phyloP scores from a whole-genome alignment of 1,140 invertebrate genomes.

The Microplitis mediator region DNA sequence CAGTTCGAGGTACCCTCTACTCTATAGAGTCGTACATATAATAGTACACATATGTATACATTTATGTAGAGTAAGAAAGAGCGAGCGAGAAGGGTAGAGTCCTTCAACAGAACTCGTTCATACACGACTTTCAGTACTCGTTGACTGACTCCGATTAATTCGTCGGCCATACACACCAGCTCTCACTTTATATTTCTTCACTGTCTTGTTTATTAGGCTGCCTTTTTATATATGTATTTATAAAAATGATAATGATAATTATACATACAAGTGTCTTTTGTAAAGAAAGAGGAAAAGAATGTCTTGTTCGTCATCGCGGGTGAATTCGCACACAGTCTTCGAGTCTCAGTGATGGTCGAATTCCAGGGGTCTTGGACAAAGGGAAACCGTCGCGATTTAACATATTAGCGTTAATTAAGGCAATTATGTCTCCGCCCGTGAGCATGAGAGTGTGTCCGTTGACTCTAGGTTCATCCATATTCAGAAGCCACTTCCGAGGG shows the following conservation, averaged over 20 bases:
- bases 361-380: slow-evolving; percentile 41
- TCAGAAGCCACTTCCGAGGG: slow-evolving; percentile 55
- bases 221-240: no score
- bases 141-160: no score
- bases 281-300: no score
- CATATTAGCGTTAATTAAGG: slow-evolving; percentile 63
- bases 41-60: not conserved
- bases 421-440: slow-evolving; percentile 60
- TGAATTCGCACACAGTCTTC: not conserved
- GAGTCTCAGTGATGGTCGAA: not conserved
- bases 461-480: slow-evolving; percentile 56
- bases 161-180: no score
- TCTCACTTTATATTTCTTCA: no score
- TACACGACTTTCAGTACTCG: no score
- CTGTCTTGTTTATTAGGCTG: no score
- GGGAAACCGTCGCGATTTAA: slow-evolving; percentile 58
- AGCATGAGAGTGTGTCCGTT: slow-evolving; percentile 60
- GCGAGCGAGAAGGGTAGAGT: not conserved
- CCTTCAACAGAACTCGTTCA: not conserved
- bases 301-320: not conserved
- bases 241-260: no score
- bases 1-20: slow-evolving; percentile 28
- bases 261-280: no score
- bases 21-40: not conserved
- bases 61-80: not conserved